A percentile compares a stretch with the other conserved stretches of the same genome.
phyloP scores from a whole-genome alignment of 2,797 vertebrate genomes.

The Gallinago solitaria region DNA sequence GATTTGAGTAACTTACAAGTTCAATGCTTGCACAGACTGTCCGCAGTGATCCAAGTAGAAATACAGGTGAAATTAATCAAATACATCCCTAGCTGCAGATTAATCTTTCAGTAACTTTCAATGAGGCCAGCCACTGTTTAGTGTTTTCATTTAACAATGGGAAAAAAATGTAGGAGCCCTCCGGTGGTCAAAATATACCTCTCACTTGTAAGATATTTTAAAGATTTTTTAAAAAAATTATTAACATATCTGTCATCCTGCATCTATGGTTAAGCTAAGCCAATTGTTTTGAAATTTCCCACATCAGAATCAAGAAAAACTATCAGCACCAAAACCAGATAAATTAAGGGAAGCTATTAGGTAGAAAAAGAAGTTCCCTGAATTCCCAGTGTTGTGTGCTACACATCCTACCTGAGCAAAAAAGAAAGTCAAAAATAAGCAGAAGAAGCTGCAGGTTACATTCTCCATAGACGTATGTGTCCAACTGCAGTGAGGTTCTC shows the following conservation, averaged over 20 bases:
- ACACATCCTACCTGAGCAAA: background rate
- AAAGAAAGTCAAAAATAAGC: background rate
- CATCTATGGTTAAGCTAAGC: background rate
- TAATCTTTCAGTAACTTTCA: background rate
- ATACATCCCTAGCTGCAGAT: background rate
- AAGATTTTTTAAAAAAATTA: background rate
- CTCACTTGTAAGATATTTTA: background rate
- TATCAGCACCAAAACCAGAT: background rate
- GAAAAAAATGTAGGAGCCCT: conserved; percentile 13
- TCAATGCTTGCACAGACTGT: background rate
- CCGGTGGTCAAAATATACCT: background rate
- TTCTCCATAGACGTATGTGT: background rate
- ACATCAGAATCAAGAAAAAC: background rate
- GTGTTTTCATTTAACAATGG: background rate
- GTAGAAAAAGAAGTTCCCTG: background rate
- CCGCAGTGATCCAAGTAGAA: background rate
- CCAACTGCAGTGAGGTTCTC: background rate
- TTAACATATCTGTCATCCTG: background rate
- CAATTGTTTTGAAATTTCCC: background rate
- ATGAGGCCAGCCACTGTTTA: background rate
- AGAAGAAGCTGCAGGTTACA: background rate
- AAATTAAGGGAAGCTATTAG: background rate
- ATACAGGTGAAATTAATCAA: background rate
- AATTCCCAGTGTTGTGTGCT: background rate
- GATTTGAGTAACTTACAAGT: background rate